Base-by-base conservation (phyloP, 1,140 invertebrate species). In the Apocrypta bakeri region DNA sequence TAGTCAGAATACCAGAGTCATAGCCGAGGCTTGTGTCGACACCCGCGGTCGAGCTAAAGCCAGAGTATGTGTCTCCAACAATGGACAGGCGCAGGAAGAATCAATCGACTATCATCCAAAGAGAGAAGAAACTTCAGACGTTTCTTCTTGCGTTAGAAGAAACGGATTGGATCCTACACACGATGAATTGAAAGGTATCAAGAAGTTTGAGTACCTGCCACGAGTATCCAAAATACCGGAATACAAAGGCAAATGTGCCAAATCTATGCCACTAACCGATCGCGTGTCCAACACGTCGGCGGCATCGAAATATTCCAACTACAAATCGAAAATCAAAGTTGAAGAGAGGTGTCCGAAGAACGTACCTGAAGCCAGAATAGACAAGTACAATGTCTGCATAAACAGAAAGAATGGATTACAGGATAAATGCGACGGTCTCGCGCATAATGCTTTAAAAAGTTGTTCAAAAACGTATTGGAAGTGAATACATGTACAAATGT, bases 331-430 rank as follows among this genome's bases (percentile, higher is more conserved):
- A n/a, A 17, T 14, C 14, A 17, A n/a, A 7, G 3, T 73, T 29
- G 25, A 24, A 37, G 42, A 17, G 1, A 42, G 27, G 27, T 87
- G 85, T 27, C 74, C 73, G 14, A 73, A 83, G 6, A 78, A 84
- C 0, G n/a, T 88, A 31, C 40, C 88, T 0, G 42, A 75, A 21
- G 66, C 27, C 17, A 64, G 79, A n/a, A 2, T 88, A 24, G 29
- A 79, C 2, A 87, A 66, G n/a, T 88, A 85, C 37, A 78, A 84
- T 25, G 31, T 73, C 0, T 88, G 85, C 76, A 76, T 84, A 0
- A 66, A 56, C 2, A 88, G 86, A 76, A 87, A 84, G 56, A 86
- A 89, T 29, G 88, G 87, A 9, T 85, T 88, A 31, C 87, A 88
- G 66, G 87, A 88, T 24, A 79, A 86, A 27, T 87, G 86, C 29